Conservation (phyloP, 2,888 invertebrate genomes). For the Drosophila pegasa region DNA sequence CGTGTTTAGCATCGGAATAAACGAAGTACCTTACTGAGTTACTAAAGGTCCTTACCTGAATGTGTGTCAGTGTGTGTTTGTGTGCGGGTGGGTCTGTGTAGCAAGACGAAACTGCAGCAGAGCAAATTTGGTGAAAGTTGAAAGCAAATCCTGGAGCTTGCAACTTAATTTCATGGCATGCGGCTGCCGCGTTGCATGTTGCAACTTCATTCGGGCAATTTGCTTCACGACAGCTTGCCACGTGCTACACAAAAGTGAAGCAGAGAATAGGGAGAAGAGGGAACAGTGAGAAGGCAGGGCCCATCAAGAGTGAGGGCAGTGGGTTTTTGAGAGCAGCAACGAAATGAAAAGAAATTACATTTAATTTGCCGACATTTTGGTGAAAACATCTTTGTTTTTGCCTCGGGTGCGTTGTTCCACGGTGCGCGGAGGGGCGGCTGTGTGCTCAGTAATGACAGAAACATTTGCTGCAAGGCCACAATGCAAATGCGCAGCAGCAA, state of each 20-base stretch:
- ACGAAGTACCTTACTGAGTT: slow-evolving; percentile 51
- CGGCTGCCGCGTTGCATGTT: slow-evolving; percentile 60
- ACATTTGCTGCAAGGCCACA: slow-evolving; percentile 66
- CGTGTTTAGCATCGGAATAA: slow-evolving; percentile 63
- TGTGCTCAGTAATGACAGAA: slow-evolving; percentile 69
- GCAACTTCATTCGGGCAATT: slow-evolving; percentile 77
- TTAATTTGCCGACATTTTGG: slow-evolving; percentile 76
- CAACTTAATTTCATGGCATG: slow-evolving; percentile 78
- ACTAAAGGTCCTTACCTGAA: slow-evolving; percentile 23
- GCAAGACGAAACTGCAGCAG: slow-evolving; percentile 36
- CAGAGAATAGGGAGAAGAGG: neutral
- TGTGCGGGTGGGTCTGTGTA: slow-evolving; percentile 9
- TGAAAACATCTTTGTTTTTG: slow-evolving; percentile 48
- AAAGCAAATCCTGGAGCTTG: slow-evolving; percentile 77
- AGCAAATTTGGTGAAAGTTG: slow-evolving; percentile 72
- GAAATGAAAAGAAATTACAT: slow-evolving; percentile 74
- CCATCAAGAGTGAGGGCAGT: slow-evolving; percentile 21
- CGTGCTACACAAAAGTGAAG: slow-evolving; percentile 42
- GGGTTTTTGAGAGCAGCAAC: slow-evolving; percentile 47
- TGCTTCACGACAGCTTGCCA: slow-evolving; percentile 71
- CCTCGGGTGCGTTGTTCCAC: slow-evolving; percentile 18
- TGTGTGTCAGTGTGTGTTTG: slow-evolving; percentile 15
- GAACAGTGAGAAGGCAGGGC: neutral
- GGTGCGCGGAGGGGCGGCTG: slow-evolving; percentile 12
- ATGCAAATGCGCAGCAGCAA: slow-evolving; percentile 62